Evolutionary conservation across 2,113 vertebrate species (phyloP).

Genomic region (Rhombomys opimus): DNA sequence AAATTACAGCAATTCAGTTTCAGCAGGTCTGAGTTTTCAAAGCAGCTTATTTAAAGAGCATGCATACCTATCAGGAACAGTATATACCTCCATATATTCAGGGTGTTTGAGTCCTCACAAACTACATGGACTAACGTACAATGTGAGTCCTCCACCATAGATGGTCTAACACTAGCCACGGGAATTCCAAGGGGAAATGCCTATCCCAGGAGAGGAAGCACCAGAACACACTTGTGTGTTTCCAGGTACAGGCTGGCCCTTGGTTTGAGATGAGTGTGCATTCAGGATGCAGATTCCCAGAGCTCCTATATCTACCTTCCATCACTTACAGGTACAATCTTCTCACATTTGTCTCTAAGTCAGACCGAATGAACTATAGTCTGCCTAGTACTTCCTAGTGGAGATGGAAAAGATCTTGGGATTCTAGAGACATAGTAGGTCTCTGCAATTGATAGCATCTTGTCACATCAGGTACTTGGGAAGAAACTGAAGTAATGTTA

Average conservation of each 20-base stretch:
- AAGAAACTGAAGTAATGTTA: background rate
- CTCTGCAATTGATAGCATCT: background rate
- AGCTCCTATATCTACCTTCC: background rate
- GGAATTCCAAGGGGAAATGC: background rate
- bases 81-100: no score
- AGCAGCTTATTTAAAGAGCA: constrained; percentile 41
- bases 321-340: background rate
- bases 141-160: background rate
- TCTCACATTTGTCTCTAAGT: background rate
- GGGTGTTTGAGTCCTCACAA: background rate
- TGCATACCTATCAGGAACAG: background rate
- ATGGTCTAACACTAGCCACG: background rate
- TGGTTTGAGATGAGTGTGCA: no score
- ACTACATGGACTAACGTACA: background rate
- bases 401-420: background rate
- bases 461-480: background rate
- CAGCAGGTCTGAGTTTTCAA: constrained; percentile 48
- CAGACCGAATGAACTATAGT: background rate
- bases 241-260: background rate
- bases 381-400: background rate
- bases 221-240: no score
- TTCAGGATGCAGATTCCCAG: background rate
- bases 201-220: background rate
- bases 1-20: constrained; percentile 56
- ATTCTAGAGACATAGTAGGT: background rate